phyloP scores from a whole-genome alignment of 2,888 invertebrate species.

The Brenthis hecate region DNA sequence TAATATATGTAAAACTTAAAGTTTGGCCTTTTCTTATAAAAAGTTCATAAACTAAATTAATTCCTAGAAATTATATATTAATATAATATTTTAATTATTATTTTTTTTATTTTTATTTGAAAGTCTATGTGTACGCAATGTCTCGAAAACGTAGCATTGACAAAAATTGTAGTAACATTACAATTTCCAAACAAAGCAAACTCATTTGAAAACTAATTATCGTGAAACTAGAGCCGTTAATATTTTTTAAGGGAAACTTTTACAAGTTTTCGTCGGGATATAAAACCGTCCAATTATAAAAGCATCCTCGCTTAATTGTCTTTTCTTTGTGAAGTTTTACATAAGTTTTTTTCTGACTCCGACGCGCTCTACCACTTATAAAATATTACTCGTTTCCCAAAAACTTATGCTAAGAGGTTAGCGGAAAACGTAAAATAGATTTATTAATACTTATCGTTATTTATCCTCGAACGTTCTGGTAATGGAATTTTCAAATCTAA shows the following conservation, averaged over 20 bases:
- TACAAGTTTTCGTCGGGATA: slow-evolving; percentile 8
- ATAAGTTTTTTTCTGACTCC: slow-evolving; percentile 8
- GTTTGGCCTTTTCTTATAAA: slow-evolving; percentile 40
- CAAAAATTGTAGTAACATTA: too few species aligned
- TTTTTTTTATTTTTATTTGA: too few species aligned
- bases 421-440: slow-evolving; percentile 29
- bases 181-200: neutral
- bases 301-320: slow-evolving; percentile 8
- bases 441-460: slow-evolving; percentile 36
- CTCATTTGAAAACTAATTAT: neutral
- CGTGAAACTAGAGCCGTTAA: slow-evolving; percentile 16
- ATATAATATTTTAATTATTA: too few species aligned
- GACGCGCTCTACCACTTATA: slow-evolving; percentile 8
- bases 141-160: too few species aligned
- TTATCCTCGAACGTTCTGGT: slow-evolving; percentile 30
- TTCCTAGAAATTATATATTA: too few species aligned
- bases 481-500: slow-evolving; percentile 27
- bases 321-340: slow-evolving; percentile 11
- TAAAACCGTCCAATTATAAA: slow-evolving; percentile 17
- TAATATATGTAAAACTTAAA: slow-evolving; percentile 55
- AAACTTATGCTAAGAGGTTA: slow-evolving; percentile 16
- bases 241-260: slow-evolving; percentile 9
- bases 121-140: too few species aligned
- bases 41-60: too few species aligned
- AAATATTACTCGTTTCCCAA: slow-evolving; percentile 17